Evolutionary conservation across 2,888 invertebrate genomes (phyloP).

Genomic region (Calliopum simillimum): DNA sequence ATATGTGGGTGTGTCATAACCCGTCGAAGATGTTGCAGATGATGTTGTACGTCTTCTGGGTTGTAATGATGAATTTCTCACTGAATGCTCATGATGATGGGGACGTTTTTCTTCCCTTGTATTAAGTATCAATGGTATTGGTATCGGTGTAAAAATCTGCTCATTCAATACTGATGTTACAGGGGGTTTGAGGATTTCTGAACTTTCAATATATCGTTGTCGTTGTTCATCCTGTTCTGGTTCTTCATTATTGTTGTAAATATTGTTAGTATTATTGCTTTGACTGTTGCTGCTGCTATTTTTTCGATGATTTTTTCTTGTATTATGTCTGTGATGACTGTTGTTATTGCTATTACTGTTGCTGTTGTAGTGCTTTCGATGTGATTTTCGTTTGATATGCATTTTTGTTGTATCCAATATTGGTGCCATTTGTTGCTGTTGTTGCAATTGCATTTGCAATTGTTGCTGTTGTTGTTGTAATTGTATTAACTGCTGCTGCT

Average conservation of each 20-base stretch:
- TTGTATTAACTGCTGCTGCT: constrained; percentile 32
- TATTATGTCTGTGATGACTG: constrained; percentile 55
- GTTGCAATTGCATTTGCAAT: constrained; percentile 25
- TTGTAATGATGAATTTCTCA: constrained; percentile 47
- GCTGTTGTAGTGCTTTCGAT: constrained; percentile 55
- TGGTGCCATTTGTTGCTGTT: constrained; percentile 47
- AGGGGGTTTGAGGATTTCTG: constrained; percentile 44
- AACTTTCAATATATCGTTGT: constrained; percentile 38
- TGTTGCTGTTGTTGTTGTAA: constrained; percentile 24
- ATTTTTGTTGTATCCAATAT: constrained; percentile 50
- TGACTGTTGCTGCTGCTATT: constrained; percentile 25
- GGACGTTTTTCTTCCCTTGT: constrained; percentile 61
- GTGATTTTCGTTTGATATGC: constrained; percentile 55
- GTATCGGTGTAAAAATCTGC: constrained; percentile 59
- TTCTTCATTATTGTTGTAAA: background rate
- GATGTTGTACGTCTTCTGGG: constrained; percentile 54
- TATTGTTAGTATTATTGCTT: constrained; percentile 31
- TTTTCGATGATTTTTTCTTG: constrained; percentile 45
- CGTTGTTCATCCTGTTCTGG: background rate
- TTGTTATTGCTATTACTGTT: background rate
- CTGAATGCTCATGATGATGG: constrained; percentile 52
- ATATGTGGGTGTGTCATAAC: constrained; percentile 59
- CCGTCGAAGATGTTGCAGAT: constrained; percentile 54
- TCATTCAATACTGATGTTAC: constrained; percentile 42
- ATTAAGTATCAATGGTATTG: constrained; percentile 60